These are phyloP conservation scores for Physocephala rufipes DNA, from an alignment of 2,888 invertebrate species.

Conservation along the genomic window DNA sequence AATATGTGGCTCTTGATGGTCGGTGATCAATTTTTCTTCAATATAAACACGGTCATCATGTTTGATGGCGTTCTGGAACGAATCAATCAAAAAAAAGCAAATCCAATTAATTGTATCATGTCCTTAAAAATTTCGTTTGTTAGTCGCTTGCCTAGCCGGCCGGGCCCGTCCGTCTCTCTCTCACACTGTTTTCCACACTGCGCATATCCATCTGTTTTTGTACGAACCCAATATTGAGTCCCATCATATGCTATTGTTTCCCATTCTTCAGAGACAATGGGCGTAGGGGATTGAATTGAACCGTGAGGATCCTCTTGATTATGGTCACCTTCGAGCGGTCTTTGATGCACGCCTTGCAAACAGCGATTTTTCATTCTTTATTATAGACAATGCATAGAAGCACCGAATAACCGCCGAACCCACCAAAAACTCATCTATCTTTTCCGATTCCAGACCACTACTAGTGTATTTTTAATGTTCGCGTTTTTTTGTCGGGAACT, in stretches of 20 bases:
- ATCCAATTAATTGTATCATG: constrained; percentile 49
- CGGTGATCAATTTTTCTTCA: constrained; percentile 5
- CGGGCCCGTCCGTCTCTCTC: too few relatives aligned
- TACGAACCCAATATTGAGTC: neutral
- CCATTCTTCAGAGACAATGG: constrained; percentile 25
- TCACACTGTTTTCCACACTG: too few relatives aligned
- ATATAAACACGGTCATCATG: constrained; percentile 42
- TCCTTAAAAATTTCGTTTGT: constrained; percentile 37
- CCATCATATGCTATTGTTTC: too few relatives aligned
- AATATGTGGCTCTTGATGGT: neutral
- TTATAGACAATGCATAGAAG: neutral
- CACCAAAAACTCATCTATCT: constrained; percentile 8
- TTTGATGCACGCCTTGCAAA: constrained; percentile 47
- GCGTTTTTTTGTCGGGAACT: constrained; percentile 15
- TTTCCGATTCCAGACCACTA: too few relatives aligned
- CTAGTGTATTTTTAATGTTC: constrained; percentile 18
- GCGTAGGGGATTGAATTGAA: constrained; percentile 22
- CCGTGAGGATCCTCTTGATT: neutral
- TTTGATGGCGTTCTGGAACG: constrained; percentile 46
- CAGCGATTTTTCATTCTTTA: constrained; percentile 48
- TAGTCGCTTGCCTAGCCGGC: too few relatives aligned
- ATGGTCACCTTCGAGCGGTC: neutral
- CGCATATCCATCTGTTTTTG: too few relatives aligned
- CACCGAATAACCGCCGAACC: neutral
- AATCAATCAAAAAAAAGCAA: constrained; percentile 49